phyloP scores from a whole-genome alignment of 1,140 invertebrate species.

The Stegodyphus dumicola region DNA sequence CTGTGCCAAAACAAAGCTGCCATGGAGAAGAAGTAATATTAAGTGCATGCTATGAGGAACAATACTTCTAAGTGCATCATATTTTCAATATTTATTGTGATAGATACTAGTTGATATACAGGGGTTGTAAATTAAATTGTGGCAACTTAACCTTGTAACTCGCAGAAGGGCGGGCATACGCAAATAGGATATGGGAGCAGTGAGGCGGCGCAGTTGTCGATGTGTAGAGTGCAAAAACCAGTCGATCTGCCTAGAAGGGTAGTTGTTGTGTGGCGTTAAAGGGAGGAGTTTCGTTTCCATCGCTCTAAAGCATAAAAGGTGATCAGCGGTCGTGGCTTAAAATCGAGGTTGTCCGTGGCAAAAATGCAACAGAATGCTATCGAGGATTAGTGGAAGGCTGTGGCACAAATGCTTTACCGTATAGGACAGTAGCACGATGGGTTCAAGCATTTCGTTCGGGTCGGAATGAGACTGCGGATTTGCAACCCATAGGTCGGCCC shows the following conservation, averaged over 20 bases:
- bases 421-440: constrained; percentile 5
- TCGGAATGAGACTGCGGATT: constrained; percentile 19
- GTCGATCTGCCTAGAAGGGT: constrained; percentile 13
- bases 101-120: no score
- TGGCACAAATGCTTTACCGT: constrained; percentile 5
- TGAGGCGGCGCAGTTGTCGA: no score
- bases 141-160: constrained; percentile 7
- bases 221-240: constrained; percentile 21
- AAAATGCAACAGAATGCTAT: constrained; percentile 9
- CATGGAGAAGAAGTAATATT: no score
- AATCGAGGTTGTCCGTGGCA: constrained; percentile 12
- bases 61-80: no score
- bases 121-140: not conserved
- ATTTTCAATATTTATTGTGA: no score
- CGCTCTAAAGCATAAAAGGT: constrained; percentile 12
- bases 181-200: no score
- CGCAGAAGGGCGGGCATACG: no score
- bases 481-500: not conserved
- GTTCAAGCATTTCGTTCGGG: constrained; percentile 8
- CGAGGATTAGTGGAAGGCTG: not conserved
- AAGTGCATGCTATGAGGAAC: no score
- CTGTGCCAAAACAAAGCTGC: no score
- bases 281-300: no score
- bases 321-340: not conserved
- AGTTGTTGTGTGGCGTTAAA: constrained; percentile 16